Evolutionary conservation across 2,113 vertebrate genomes (phyloP), one percentile per base, ranked within the genome.

Genomic region (Muntiacus muntjak): DNA sequence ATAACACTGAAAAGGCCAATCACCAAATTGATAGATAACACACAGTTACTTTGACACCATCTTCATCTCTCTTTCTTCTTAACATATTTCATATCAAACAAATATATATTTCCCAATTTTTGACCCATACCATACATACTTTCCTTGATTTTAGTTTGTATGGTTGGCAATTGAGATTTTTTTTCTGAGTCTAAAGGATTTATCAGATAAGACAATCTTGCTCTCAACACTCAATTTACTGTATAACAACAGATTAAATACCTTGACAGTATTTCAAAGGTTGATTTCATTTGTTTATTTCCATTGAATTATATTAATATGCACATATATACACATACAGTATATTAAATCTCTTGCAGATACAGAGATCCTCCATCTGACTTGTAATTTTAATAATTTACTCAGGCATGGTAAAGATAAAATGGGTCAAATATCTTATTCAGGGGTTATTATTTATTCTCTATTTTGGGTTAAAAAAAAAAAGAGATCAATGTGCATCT

Each of bases 351-450:
- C 8, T 58, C 30, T 43, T 91, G 57, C 88, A 33, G 90, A 87
- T 91, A 92, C 13, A 95, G 47, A 78, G 45, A 50, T 87, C 52
- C 45, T 47, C 13, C 9, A 52, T 64, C 14, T 96, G 15, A 87
- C 58, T 62, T 43, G 33, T 45, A 47, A 88, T 95, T 90, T 89
- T 86, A 95, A 83, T 76, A 96, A 90, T 88, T 91, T 64, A 88
- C 40, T 90, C 4, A 91, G 33, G 15, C n/a, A 96, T 78, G 84
- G 43, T 43, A 55, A 95, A 62, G 52, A 78, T 43, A 84, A 92
- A 71, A 76, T 36, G 26, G 4, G 62, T 86, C 40, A 40, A 17
- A 81, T 95, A 89, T 96, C 62, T 89, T 82, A 36, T 47, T 79
- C 21, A 33, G 13, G 33, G 26, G 8, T 7, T 81, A 76, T 78